These are phyloP conservation scores for Scomberomorus guttatus DNA, from an alignment of 2,797 vertebrate species.

Conservation along the genomic window DNA sequence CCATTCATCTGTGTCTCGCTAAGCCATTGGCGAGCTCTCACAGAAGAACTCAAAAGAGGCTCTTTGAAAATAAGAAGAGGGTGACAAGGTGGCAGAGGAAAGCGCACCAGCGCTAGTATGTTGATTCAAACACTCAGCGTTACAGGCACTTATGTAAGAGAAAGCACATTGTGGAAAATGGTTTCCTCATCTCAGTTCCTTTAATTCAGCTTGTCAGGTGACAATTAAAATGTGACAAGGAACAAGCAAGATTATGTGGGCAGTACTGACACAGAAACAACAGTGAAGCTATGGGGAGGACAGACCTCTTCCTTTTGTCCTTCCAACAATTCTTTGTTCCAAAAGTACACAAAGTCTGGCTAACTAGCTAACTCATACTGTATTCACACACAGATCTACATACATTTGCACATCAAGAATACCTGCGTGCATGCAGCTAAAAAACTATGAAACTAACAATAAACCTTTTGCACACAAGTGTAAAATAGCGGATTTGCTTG, in stretches of 20 bases:
- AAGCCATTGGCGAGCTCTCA: constrained; percentile 39
- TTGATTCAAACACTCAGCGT: constrained; percentile 26
- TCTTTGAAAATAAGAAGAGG: constrained; percentile 37
- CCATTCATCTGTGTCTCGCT: constrained; percentile 37
- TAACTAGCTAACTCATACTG: neutral
- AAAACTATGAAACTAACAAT: neutral
- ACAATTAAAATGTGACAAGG: constrained; percentile 37
- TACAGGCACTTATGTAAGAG: neutral
- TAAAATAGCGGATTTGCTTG: neutral
- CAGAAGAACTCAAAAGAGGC: constrained; percentile 30
- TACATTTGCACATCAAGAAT: neutral
- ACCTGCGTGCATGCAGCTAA: neutral
- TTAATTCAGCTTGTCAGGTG: constrained; percentile 28
- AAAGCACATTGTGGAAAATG: constrained; percentile 17
- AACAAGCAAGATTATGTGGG: constrained; percentile 10
- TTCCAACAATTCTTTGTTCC: neutral
- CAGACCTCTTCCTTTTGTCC: neutral
- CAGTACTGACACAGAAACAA: neutral
- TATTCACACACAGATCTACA: neutral
- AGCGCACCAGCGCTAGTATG: constrained; percentile 40
- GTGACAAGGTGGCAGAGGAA: constrained; percentile 32
- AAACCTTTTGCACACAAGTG: too few species aligned
- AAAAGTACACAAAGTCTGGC: constrained; percentile 24
- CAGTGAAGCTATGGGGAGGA: neutral
- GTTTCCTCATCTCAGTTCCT: neutral